A percentile compares a stretch with the other conserved stretches of the same genome.
phyloP scores from a whole-genome alignment of 1,140 invertebrate genomes.

The Druon quercuslanigerum region DNA sequence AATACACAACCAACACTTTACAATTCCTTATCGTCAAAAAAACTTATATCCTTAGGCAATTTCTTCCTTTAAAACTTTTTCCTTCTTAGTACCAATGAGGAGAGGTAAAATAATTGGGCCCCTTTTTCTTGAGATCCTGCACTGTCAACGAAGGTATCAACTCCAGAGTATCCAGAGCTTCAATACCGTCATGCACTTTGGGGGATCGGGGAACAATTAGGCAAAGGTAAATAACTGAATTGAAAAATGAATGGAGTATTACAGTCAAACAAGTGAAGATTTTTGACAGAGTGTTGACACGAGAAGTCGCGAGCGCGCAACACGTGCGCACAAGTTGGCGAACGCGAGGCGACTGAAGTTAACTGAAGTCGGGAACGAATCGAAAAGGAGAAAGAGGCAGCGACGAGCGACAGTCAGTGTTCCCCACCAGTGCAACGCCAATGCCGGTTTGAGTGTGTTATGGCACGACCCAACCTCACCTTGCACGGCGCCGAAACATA shows the following conservation, averaged over 20 bases:
- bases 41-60: no score
- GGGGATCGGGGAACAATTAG: not conserved
- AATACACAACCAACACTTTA: no score
- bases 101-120: no score
- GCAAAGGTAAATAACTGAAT: not conserved
- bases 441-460: slow-evolving; percentile 25
- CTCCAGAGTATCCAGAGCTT: not conserved
- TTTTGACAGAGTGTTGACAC: not conserved
- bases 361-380: slow-evolving; percentile 43
- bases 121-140: no score
- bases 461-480: slow-evolving; percentile 51
- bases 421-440: not conserved
- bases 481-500: slow-evolving; percentile 41
- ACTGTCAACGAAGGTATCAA: no score
- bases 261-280: not conserved
- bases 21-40: no score
- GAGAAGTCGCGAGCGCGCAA: not conserved
- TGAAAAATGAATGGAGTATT: no score
- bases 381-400: slow-evolving; percentile 35
- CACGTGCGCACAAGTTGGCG: slow-evolving; percentile 46
- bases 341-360: slow-evolving; percentile 60
- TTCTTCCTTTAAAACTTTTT: no score
- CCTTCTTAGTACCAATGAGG: no score
- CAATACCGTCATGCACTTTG: not conserved
- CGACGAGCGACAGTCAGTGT: slow-evolving; percentile 28